These are phyloP conservation scores for Mythimna ferrago DNA, from an alignment of 2,888 invertebrate genomes.

Conservation along the genomic window DNA sequence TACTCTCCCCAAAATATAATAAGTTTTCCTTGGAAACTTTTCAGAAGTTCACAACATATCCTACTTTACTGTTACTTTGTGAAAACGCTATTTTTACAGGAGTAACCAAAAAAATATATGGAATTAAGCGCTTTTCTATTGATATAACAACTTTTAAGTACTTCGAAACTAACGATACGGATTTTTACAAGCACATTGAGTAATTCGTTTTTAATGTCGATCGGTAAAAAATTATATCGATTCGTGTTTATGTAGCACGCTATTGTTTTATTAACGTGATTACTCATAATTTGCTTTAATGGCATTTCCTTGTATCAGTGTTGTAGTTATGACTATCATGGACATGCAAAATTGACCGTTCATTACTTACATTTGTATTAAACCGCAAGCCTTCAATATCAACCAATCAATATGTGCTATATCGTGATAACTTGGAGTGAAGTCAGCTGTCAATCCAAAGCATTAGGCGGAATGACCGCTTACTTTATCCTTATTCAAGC, in stretches of 20 bases:
- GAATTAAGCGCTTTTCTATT: constrained; percentile 4
- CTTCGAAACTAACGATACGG: constrained; percentile 8
- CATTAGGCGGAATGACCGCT: no score
- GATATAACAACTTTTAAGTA: constrained; percentile 14
- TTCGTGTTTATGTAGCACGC: constrained; percentile 45
- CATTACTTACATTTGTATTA: background rate
- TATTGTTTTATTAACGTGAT: constrained; percentile 40
- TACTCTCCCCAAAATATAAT: background rate
- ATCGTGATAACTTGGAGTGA: no score
- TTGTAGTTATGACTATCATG: constrained; percentile 8
- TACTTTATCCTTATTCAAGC: no score
- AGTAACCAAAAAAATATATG: background rate
- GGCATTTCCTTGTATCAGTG: constrained; percentile 36
- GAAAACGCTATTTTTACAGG: background rate
- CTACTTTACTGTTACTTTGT: background rate
- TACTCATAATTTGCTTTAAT: constrained; percentile 38
- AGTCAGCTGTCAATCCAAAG: no score
- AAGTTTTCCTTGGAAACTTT: background rate
- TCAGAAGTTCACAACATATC: no score
- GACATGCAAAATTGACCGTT: background rate
- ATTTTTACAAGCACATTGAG: constrained; percentile 18
- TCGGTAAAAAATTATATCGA: constrained; percentile 24
- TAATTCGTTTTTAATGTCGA: constrained; percentile 36
- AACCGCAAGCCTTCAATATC: background rate
- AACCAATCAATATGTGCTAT: background rate